Conservation (phyloP, 2,797 vertebrate species). For the Rallus crepitans region DNA sequence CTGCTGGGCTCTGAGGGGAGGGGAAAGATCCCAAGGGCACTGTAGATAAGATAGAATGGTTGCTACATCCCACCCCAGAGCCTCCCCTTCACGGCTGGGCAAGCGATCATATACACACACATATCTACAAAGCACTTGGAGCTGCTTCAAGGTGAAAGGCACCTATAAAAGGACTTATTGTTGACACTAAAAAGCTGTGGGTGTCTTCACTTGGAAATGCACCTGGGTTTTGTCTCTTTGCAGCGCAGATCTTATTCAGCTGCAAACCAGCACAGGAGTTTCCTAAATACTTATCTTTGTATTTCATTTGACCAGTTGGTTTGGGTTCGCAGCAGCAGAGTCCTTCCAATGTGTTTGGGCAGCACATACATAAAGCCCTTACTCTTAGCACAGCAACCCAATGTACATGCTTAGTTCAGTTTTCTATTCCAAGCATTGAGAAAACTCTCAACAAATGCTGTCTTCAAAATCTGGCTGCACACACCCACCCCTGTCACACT, state of each 20-base stretch:
- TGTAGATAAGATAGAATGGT: neutral
- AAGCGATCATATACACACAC: neutral
- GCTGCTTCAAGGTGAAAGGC: constrained; percentile 21
- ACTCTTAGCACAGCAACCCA: neutral
- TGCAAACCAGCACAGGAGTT: neutral
- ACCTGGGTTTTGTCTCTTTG: neutral
- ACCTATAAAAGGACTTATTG: neutral
- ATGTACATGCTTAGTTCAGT: neutral
- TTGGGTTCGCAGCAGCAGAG: neutral
- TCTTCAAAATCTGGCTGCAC: neutral
- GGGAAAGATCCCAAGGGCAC: neutral
- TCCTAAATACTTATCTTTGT: neutral
- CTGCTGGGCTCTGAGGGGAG: neutral
- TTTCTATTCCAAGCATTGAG: constrained; percentile 3
- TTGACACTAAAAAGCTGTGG: constrained; percentile 1
- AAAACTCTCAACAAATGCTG: constrained; percentile 24
- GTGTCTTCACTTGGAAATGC: constrained; percentile 3
- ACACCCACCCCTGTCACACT: constrained; percentile 7
- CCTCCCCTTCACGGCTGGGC: neutral
- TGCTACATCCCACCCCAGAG: neutral
- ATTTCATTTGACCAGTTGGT: neutral
- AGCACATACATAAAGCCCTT: neutral
- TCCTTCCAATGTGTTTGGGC: neutral
- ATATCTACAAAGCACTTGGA: neutral
- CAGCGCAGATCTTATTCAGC: neutral